Base-by-base conservation (phyloP, 2,113 vertebrate genomes). In the Capra hircus region DNA sequence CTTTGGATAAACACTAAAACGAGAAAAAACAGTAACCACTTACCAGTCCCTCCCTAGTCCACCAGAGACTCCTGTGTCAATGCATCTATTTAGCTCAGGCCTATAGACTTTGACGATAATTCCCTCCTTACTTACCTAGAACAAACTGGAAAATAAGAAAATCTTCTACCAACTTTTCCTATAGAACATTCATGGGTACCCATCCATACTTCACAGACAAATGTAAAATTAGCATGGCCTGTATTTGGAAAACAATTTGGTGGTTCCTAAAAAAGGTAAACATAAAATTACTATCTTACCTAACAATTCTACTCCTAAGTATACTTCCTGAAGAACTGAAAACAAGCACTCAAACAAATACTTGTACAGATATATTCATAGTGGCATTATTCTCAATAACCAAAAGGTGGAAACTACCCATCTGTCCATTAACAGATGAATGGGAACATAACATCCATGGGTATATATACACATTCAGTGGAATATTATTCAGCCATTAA, bases 81-180 rank as follows among this genome's bases (percentile, higher is more conserved):
- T 28, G 43, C 6, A 67, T 85, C 81, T 95, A 52, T 33, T 89
- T 78, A 88, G 86, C 55, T 80, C 30, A 81, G 85, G 97, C 67
- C 88, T 86, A 13, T 43, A 45, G n/a, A 52, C 59, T 94, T 94
- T 48, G 83, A 87, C 62, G 95, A 1, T 90, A 81, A 91, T 40
- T 92, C 12, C 60, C 36, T 81, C 91, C 14, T 40, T 84, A 27
- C 71, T 88, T 74, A 33, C 64, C 53, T 91, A 91, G 83, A 96
- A 94, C 92, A 88, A 91, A 95, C 25, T 64, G 36, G 88, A 95
- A 96, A 91, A 71, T n/a, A 77, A 94, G 80, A 89, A 95, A 95
- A 78, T 80, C 50, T 82, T 88, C 80, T 62, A 95, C 40, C 19
- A 67, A 91, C 25, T 83, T 93, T 89, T 40, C 82, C 71, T 97